Percentiles rank a stretch among this genome's conserved stretches.
phyloP scores from a whole-genome alignment of 2,797 vertebrate genomes.

The Yasuhikotakia modesta region DNA sequence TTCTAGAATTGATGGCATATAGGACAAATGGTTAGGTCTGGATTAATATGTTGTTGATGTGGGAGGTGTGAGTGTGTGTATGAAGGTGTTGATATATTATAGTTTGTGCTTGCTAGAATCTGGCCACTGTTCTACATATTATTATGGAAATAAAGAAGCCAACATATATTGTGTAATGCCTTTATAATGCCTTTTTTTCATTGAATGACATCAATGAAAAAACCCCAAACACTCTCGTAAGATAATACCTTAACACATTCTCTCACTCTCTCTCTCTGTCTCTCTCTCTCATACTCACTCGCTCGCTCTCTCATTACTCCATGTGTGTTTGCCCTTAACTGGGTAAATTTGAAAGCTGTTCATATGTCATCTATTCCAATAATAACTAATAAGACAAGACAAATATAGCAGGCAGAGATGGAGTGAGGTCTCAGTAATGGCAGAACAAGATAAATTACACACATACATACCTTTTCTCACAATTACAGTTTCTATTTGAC shows the following conservation, averaged over 20 bases:
- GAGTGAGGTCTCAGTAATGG: constrained; percentile 27
- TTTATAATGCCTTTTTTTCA: too few species aligned
- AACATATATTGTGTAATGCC: constrained; percentile 46
- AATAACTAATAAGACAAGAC: constrained; percentile 58
- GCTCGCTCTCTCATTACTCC: constrained; percentile 40
- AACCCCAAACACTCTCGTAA: constrained; percentile 29
- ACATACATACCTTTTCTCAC: neutral
- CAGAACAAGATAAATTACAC: constrained; percentile 5
- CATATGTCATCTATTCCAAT: constrained; percentile 58
- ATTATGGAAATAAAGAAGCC: constrained; percentile 36
- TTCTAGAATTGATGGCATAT: neutral
- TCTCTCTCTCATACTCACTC: too few species aligned
- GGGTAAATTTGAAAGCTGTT: constrained; percentile 56
- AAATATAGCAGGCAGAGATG: constrained; percentile 49
- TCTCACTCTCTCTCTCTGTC: neutral
- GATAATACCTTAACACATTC: constrained; percentile 8
- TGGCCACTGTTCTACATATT: constrained; percentile 13
- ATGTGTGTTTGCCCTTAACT: constrained; percentile 42
- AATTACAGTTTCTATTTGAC: neutral
- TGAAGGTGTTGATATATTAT: neutral
- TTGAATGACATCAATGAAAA: constrained; percentile 44
- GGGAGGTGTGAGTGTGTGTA: neutral
- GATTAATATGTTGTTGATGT: constrained; percentile 12
- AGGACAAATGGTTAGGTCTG: neutral
- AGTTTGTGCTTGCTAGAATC: constrained; percentile 15